Evolutionary conservation across 53 echinoderm and acorn worm species (phyloP).

Genomic region (Stichopus horrens): DNA sequence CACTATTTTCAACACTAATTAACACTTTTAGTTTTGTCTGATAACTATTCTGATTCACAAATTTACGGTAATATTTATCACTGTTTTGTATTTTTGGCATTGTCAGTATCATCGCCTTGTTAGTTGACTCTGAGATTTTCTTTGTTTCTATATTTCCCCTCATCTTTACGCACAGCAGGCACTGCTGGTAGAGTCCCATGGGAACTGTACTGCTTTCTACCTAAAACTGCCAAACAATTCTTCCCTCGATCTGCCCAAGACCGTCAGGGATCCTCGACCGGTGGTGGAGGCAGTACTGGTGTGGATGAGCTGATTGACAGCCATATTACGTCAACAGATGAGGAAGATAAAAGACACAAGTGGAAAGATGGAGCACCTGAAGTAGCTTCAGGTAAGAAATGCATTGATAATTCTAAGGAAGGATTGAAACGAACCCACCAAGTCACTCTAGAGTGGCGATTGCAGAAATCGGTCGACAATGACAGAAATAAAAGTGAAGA

Average conservation of each 20-base stretch:
- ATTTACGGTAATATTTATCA: too few relatives aligned
- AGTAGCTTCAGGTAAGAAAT: not conserved
- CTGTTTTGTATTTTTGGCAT: too few relatives aligned
- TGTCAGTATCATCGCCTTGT: too few relatives aligned
- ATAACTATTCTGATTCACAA: too few relatives aligned
- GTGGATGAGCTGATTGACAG: not conserved
- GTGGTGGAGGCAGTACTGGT: not conserved
- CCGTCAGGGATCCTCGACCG: not conserved
- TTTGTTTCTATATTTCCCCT: not conserved
- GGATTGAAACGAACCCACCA: too few relatives aligned
- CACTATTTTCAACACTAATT: too few relatives aligned
- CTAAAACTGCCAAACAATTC: conserved; percentile 23
- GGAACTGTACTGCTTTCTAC: conserved; percentile 28
- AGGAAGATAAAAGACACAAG: not conserved
- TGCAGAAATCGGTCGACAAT: too few relatives aligned
- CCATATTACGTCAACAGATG: not conserved
- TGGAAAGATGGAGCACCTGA: conserved; percentile 16
- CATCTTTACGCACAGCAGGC: not conserved
- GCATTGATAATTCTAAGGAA: not conserved
- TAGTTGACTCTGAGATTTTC: too few relatives aligned
- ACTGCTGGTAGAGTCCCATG: not conserved
- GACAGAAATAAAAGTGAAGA: too few relatives aligned
- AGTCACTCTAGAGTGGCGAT: too few relatives aligned
- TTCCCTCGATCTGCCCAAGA: conserved; percentile 25
- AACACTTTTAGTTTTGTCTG: too few relatives aligned